phyloP scores from a whole-genome alignment of 2,113 vertebrate species.

The Miniopterus natalensis region DNA sequence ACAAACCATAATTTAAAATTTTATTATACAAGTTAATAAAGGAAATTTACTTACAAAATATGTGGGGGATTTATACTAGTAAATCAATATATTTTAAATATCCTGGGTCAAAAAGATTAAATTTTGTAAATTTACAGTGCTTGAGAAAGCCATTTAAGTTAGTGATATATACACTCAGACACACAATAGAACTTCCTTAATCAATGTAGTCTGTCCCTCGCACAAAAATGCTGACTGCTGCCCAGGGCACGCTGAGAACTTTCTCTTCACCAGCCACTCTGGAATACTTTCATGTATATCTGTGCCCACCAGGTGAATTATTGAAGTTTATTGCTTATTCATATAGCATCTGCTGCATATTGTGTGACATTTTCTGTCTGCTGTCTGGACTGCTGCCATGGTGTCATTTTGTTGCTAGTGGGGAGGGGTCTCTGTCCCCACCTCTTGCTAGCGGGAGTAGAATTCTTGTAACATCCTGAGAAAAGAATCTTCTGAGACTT shows the following conservation, averaged over 20 bases:
- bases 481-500: no score
- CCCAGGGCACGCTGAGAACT: not conserved
- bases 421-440: no score
- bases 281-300: not conserved
- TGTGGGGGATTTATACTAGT: not conserved
- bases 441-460: no score
- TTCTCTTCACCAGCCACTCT: not conserved
- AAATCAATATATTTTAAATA: slow-evolving; percentile 36
- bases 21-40: not conserved
- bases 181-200: not conserved
- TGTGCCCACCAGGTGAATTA: not conserved
- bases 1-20: slow-evolving; percentile 51
- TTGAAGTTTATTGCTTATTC: not conserved
- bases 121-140: not conserved
- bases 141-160: not conserved
- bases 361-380: not conserved
- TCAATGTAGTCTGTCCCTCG: not conserved
- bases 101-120: not conserved
- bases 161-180: not conserved
- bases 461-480: no score
- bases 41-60: not conserved
- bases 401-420: no score
- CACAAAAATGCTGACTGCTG: not conserved
- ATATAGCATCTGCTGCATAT: fast-evolving
- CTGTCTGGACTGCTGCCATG: not conserved